Evolutionary conservation across 2,888 invertebrate genomes (phyloP).

Genomic region (Endotricha flammealis): DNA sequence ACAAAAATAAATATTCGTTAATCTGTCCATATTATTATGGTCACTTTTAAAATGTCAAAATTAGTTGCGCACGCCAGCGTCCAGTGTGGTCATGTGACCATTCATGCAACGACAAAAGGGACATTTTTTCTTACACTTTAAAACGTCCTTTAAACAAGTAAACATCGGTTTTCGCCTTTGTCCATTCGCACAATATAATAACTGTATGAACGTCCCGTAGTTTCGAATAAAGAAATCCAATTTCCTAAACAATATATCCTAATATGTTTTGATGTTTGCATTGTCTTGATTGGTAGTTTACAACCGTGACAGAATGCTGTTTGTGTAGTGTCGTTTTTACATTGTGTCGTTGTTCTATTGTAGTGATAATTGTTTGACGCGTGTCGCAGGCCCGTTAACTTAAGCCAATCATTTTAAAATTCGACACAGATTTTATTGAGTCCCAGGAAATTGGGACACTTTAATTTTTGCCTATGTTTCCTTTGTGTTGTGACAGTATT

Average conservation of each 20-base stretch:
- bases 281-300: slow-evolving; percentile 56
- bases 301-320: slow-evolving; percentile 52
- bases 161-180: slow-evolving; percentile 16
- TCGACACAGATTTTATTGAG: background rate
- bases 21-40: no score
- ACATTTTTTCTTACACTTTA: slow-evolving; percentile 29
- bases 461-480: no score
- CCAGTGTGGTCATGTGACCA: slow-evolving; percentile 64
- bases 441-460: no score
- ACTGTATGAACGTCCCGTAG: slow-evolving; percentile 57
- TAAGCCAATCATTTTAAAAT: background rate
- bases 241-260: slow-evolving; percentile 63
- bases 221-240: slow-evolving; percentile 54
- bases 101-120: slow-evolving; percentile 46
- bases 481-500: no score
- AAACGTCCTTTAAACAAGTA: slow-evolving; percentile 25
- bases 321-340: slow-evolving; percentile 40
- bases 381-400: slow-evolving; percentile 43
- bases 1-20: no score
- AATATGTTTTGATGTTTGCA: slow-evolving; percentile 74
- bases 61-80: slow-evolving; percentile 64
- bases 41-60: slow-evolving; percentile 49
- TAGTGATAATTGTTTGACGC: slow-evolving; percentile 30
- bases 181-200: slow-evolving; percentile 31
- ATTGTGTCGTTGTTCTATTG: slow-evolving; percentile 39